These are phyloP conservation scores for Chloropsis hardwickii DNA, from an alignment of 2,113 vertebrate genomes.

Conservation along the genomic window DNA sequence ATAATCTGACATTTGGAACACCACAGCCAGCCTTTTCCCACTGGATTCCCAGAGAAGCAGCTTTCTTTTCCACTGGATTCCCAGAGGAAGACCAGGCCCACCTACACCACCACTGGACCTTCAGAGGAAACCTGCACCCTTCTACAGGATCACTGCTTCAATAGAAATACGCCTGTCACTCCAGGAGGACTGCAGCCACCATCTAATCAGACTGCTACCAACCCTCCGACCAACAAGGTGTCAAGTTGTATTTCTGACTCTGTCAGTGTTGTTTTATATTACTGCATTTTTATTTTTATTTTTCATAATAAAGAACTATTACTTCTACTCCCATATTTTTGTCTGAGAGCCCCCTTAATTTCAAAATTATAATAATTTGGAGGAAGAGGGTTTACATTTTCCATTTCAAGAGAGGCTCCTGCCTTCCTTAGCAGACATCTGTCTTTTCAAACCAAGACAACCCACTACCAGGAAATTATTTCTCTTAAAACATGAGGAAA, in stretches of 20 bases:
- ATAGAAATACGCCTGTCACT: background rate
- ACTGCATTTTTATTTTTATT: background rate
- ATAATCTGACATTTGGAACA: background rate
- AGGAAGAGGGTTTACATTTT: background rate
- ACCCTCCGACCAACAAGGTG: background rate
- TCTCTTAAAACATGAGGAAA: background rate
- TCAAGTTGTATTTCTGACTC: background rate
- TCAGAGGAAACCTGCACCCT: background rate
- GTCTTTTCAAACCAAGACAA: background rate
- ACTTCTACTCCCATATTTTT: background rate
- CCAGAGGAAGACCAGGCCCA: background rate
- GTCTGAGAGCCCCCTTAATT: background rate
- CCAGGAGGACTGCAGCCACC: background rate
- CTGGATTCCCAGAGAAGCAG: background rate
- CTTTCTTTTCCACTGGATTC: background rate
- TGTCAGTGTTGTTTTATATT: background rate
- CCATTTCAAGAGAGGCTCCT: background rate
- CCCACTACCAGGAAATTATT: conserved; percentile 39
- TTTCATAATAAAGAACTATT: background rate
- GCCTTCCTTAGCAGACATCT: background rate
- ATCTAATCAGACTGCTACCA: background rate
- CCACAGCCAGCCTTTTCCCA: background rate
- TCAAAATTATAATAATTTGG: background rate
- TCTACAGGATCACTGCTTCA: background rate
- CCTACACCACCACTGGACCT: background rate